These are phyloP conservation scores for Leuciscus waleckii DNA, from an alignment of 2,797 vertebrate species.

Conservation along the genomic window DNA sequence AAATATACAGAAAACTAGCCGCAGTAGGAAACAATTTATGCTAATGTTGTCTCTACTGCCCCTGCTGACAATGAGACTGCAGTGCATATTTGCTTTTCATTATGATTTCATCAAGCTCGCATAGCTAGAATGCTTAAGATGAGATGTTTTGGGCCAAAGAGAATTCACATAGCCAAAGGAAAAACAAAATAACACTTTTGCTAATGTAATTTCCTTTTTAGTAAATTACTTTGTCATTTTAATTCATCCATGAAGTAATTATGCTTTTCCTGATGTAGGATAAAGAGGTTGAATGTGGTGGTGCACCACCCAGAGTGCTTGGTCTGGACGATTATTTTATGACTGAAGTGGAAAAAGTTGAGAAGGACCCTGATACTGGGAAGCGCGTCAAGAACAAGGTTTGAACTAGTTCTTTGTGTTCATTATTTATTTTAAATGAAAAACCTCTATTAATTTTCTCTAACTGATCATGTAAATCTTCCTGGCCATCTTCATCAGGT, in stretches of 20 bases:
- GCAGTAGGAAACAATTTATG: not conserved
- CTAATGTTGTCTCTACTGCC: not conserved
- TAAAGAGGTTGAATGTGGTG: conserved; percentile 97
- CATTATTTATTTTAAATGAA: not conserved
- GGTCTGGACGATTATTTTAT: conserved; percentile 98
- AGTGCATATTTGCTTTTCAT: not conserved
- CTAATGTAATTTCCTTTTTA: not conserved
- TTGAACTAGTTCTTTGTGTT: conserved; percentile 12
- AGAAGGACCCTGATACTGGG: conserved; percentile 95
- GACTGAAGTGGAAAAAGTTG: conserved; percentile 94
- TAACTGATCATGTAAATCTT: not conserved
- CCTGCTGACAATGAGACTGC: not conserved
- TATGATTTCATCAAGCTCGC: not conserved
- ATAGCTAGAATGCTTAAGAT: not conserved
- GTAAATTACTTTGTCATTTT: not conserved
- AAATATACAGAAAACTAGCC: not conserved
- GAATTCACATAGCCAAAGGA: not conserved
- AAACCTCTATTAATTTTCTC: not conserved
- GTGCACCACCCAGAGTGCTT: conserved; percentile 94
- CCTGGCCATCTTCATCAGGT: conserved; percentile 73
- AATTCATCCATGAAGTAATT: not conserved
- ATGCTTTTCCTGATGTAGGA: conserved; percentile 78
- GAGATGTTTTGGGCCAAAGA: not conserved
- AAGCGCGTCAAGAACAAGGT: conserved; percentile 95
- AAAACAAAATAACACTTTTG: not conserved